Evolutionary conservation across 2,888 invertebrate species (phyloP).

Genomic region (Luperina nickerlii): DNA sequence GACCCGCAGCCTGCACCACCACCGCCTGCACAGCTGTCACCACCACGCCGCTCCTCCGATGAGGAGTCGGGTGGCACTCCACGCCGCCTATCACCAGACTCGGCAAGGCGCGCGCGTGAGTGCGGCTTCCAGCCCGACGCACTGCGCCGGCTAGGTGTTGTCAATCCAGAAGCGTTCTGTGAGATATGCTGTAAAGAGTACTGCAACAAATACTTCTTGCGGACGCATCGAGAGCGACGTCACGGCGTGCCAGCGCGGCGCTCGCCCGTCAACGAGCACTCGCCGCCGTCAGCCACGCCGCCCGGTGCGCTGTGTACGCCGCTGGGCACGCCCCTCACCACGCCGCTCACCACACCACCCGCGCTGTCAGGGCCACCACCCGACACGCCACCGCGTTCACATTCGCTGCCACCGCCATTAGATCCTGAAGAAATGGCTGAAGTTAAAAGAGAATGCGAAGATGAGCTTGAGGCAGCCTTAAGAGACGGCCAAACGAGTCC

Average conservation of each 20-base stretch:
- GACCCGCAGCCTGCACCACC: conserved; percentile 81
- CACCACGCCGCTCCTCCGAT: conserved; percentile 85
- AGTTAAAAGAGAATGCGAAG: conserved; percentile 90
- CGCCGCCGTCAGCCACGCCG: conserved; percentile 88
- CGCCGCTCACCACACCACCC: conserved; percentile 91
- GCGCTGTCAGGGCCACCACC: conserved; percentile 93
- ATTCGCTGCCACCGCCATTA: conserved; percentile 80
- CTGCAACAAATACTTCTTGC: conserved; percentile 97
- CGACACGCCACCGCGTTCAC: conserved; percentile 90
- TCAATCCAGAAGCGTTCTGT: conserved; percentile 97
- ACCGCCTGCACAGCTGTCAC: conserved; percentile 86
- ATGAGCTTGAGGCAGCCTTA: conserved; percentile 84
- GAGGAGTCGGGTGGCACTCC: conserved; percentile 89
- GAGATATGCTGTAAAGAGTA: conserved; percentile 98
- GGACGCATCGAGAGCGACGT: conserved; percentile 97
- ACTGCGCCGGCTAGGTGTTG: conserved; percentile 94
- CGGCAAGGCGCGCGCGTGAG: conserved; percentile 92
- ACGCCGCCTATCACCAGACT: conserved; percentile 90
- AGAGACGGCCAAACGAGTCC: conserved; percentile 93
- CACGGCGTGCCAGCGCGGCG: conserved; percentile 93
- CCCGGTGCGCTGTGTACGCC: conserved; percentile 67
- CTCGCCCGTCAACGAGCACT: conserved; percentile 82
- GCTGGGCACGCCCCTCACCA: conserved; percentile 87
- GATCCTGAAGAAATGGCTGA: conserved; percentile 82
- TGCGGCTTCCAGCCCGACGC: conserved; percentile 93